A percentile compares a stretch with the other conserved stretches of the same genome.
Evolutionary conservation across 1,140 invertebrate species (phyloP).

Genomic region (Sipha flava): DNA sequence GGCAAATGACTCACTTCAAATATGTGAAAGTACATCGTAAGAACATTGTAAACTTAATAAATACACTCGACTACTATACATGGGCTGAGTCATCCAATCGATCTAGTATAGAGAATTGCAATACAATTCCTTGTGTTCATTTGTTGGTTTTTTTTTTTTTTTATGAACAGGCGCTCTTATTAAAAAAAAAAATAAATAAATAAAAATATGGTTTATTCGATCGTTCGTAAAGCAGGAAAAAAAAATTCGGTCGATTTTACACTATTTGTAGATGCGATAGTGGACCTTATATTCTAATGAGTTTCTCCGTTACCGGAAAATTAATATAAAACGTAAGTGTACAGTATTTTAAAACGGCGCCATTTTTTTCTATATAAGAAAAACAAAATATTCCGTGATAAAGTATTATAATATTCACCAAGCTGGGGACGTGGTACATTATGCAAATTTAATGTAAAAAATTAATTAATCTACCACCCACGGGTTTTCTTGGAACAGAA

Average conservation of each 20-base stretch:
- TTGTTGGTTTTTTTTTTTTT: too few relatives aligned
- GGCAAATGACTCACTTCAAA: too few relatives aligned
- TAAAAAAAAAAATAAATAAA: too few relatives aligned
- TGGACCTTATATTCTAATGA: background rate
- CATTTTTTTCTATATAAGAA: constrained; percentile 8
- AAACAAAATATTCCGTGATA: constrained; percentile 1
- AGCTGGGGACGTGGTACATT: background rate
- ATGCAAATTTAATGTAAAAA: constrained; percentile 21
- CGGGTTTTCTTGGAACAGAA: background rate
- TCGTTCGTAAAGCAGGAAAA: background rate
- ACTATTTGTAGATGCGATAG: background rate
- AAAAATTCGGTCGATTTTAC: background rate
- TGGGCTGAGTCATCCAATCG: too few relatives aligned
- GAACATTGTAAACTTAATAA: too few relatives aligned
- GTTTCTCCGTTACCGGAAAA: background rate
- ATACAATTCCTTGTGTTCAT: too few relatives aligned
- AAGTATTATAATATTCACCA: constrained; percentile 19
- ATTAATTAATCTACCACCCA: constrained; percentile 16
- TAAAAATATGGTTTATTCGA: background rate
- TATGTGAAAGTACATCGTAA: too few relatives aligned
- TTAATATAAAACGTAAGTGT: background rate
- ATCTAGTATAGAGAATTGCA: too few relatives aligned
- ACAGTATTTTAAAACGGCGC: background rate
- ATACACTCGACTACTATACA: too few relatives aligned
- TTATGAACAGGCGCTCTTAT: too few relatives aligned